Evolutionary conservation across 2,797 vertebrate genomes (phyloP).

Genomic region (Labeo calbasu): DNA sequence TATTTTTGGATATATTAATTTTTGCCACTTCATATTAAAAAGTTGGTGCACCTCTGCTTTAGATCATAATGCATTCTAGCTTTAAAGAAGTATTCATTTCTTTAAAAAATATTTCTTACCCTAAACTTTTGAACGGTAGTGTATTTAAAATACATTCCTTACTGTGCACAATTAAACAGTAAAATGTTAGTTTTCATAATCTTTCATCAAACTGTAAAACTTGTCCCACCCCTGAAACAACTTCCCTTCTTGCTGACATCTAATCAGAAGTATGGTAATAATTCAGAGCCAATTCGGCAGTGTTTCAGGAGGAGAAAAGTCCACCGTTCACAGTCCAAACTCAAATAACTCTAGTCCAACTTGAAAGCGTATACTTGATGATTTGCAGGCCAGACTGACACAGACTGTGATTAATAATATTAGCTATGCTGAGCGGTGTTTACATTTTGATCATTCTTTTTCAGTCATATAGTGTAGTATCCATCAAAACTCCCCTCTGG

Average conservation of each 20-base stretch:
- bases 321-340: background rate
- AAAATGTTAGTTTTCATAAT: background rate
- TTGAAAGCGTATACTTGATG: background rate
- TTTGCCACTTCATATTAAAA: background rate
- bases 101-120: background rate
- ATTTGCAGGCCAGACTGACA: background rate
- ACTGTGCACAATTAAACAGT: background rate
- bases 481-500: constrained; percentile 2
- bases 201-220: background rate
- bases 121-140: background rate
- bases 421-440: background rate
- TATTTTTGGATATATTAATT: background rate
- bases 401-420: background rate
- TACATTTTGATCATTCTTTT: constrained; percentile 11
- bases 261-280: background rate
- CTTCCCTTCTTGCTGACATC: background rate
- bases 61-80: background rate
- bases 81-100: background rate
- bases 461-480: constrained; percentile 14
- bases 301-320: background rate
- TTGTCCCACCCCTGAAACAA: background rate
- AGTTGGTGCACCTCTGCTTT: background rate
- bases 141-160: background rate
- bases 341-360: background rate
- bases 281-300: no score